A percentile compares a stretch with the other conserved stretches of the same genome.
These are phyloP conservation scores for Scelioninae gen. 2 DNA, from an alignment of 2,888 invertebrate genomes.

Conservation along the genomic window DNA sequence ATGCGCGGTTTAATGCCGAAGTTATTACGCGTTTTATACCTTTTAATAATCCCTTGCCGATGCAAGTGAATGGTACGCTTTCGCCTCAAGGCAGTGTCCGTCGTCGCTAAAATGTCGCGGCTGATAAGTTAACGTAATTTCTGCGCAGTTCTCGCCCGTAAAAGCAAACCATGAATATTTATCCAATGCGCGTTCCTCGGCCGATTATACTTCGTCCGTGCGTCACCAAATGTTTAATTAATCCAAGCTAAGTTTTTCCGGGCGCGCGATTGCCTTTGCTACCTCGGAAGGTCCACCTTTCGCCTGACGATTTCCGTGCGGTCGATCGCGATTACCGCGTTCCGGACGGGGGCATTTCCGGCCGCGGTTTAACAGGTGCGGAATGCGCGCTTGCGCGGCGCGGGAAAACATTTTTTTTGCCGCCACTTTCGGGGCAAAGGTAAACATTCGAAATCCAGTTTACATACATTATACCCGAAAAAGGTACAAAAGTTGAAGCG, in stretches of 20 bases:
- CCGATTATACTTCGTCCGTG: too few species aligned
- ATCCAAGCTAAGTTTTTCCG: conserved; percentile 34
- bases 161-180: conserved; percentile 9
- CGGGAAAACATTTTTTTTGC: neutral
- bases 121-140: too few species aligned
- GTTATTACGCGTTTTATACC: too few species aligned
- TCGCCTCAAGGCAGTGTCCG: too few species aligned
- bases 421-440: neutral
- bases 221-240: conserved; percentile 18
- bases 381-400: neutral
- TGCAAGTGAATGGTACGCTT: too few species aligned
- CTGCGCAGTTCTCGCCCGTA: too few species aligned
- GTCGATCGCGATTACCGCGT: conserved; percentile 34
- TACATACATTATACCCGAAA: conserved; percentile 37
- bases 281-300: conserved; percentile 1
- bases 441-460: conserved; percentile 37
- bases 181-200: neutral
- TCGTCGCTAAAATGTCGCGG: too few species aligned
- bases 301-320: conserved; percentile 2
- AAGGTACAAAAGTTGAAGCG: conserved; percentile 21
- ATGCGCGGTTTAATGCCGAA: too few species aligned
- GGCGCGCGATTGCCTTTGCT: neutral
- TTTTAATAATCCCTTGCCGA: too few species aligned
- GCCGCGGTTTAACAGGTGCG: neutral
- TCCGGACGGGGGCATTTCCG: conserved; percentile 12